Base-by-base conservation (phyloP, 2,888 invertebrate species). In the Ectropis crepuscularia region DNA sequence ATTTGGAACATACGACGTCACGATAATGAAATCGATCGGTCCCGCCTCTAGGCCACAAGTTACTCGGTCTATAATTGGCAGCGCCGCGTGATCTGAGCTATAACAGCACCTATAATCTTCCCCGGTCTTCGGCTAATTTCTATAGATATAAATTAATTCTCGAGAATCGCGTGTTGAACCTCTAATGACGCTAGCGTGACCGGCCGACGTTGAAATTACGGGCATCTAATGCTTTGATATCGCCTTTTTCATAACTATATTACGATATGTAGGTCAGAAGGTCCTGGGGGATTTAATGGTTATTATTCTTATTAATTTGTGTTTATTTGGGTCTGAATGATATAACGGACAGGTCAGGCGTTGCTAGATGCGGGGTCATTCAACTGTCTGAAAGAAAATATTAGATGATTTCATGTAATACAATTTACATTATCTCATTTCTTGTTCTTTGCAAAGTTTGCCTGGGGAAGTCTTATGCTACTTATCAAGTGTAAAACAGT, bases 231-330 rank as follows among this genome's bases (percentile, higher is more conserved):
- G 55, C 51, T 36, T 54, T 54, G 57, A 58, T 50, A 57, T 61
- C 50, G 59, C 59, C 48, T 53, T 58, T 49, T 54, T 58, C 46
- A 58, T 58, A 57, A 53, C 39, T 41, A 55, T 50, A 53, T 46
- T 11, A 10, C 42, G 42, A 64, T 62, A 64, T 64, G 45, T 66
- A 64, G 69, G 64, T 64, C 66, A 53, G 45, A 59, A 59, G 61
- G 49, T 49, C 37, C 39, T 45, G 11, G 43, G 54, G 53, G 28
- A 9, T 51, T 58, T 58, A 45, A 28, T 36, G 28, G 6, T 51
- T 43, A 43, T 53, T 48, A 43, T 53, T 16, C 36, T 53, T 42
- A 16, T 48, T 38, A 12, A 12, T 5, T 43, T 16, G 8, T 61
- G n/a, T 54, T 42, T 48, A 60, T 60, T 60, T 16, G 47, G 48